Conservation (phyloP, 2,113 vertebrate genomes). For the Nothoprocta perdicaria region DNA sequence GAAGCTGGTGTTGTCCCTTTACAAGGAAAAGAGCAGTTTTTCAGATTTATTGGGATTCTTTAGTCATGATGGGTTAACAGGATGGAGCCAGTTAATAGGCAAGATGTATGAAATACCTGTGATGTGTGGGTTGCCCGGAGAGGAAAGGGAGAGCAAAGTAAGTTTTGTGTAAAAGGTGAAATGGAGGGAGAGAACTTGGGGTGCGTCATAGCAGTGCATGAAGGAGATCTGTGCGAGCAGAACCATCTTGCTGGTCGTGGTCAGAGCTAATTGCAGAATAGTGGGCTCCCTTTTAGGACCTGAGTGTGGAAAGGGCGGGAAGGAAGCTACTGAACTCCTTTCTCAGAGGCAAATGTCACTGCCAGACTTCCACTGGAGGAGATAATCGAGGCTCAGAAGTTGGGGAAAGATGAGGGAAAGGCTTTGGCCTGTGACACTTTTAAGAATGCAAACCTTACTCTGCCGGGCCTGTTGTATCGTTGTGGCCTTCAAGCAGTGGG, state of each 20-base stretch:
- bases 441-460: background rate
- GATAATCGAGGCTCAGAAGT: background rate
- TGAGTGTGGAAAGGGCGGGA: background rate
- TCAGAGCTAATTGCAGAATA: background rate
- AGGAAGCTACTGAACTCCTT: background rate
- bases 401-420: background rate
- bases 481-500: background rate
- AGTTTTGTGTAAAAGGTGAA: background rate
- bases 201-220: background rate
- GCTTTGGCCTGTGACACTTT: background rate
- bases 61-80: background rate
- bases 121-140: background rate
- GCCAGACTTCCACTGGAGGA: background rate
- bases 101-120: background rate
- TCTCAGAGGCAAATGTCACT: background rate
- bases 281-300: background rate
- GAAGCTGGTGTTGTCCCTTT: background rate
- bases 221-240: background rate
- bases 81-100: background rate
- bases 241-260: background rate
- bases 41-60: background rate
- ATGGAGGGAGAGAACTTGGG: background rate
- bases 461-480: background rate
- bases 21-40: background rate
- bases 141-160: background rate